Conservation (phyloP, 1,140 invertebrate species). For the Drosophila kanapiae region DNA sequence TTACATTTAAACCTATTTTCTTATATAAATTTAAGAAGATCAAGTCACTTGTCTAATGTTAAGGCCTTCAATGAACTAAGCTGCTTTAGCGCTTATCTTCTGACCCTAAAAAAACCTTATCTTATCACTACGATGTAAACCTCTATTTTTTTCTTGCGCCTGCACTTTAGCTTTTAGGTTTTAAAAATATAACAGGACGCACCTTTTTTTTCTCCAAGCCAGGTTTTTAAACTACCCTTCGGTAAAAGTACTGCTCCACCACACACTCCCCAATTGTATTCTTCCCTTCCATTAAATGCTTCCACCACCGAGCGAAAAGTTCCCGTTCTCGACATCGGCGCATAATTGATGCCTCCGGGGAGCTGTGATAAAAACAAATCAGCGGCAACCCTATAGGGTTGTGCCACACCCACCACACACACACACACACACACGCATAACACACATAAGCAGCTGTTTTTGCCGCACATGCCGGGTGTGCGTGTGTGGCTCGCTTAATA, state of each 20-base stretch:
- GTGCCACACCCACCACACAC: conserved; percentile 11
- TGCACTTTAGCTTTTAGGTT: conserved; percentile 28
- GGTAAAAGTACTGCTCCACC: background rate
- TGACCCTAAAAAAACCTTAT: background rate
- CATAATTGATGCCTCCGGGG: conserved; percentile 82
- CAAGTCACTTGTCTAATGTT: background rate
- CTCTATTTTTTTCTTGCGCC: background rate
- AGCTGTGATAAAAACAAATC: conserved; percentile 83
- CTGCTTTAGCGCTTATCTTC: background rate
- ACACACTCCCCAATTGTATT: conserved; percentile 28
- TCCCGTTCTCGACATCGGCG: conserved; percentile 51
- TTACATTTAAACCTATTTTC: too few relatives aligned
- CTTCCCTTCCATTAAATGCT: conserved; percentile 52
- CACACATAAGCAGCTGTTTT: conserved; percentile 29
- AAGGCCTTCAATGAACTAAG: background rate
- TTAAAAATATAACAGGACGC: background rate
- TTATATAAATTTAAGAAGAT: too few relatives aligned
- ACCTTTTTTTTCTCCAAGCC: background rate
- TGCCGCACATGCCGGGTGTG: conserved; percentile 4
- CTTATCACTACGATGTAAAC: background rate
- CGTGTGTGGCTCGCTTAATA: conserved; percentile 69
- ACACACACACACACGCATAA: conserved; percentile 3
- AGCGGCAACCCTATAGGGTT: conserved; percentile 54
- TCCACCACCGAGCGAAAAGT: conserved; percentile 28
- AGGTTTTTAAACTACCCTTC: conserved; percentile 36